Conservation (phyloP, 2,888 invertebrate genomes). For the Seladonia tumulorum region DNA sequence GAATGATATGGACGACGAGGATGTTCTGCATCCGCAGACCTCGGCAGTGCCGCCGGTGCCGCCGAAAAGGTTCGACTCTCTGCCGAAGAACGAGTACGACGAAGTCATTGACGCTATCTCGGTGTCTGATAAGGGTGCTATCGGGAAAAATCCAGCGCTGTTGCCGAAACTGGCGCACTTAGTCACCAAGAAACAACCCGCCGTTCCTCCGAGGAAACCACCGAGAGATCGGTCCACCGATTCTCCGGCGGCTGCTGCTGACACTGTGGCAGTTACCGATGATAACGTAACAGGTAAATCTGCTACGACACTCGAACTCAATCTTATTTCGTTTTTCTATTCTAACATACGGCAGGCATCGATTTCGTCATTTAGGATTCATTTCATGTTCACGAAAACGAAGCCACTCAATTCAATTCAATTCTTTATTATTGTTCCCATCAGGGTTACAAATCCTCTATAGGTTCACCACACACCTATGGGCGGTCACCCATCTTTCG, state of each 20-base stretch:
- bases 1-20: constrained; percentile 84
- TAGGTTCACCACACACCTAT: too few relatives aligned
- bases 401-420: too few relatives aligned
- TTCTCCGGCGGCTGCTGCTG: constrained; percentile 18
- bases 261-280: constrained; percentile 23
- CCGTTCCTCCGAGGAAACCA: constrained; percentile 76
- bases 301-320: neutral
- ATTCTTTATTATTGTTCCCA: too few relatives aligned
- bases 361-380: too few relatives aligned
- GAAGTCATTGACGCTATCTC: constrained; percentile 75
- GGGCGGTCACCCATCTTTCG: too few relatives aligned
- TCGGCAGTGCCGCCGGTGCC: constrained; percentile 87
- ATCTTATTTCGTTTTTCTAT: too few relatives aligned
- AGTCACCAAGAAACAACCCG: constrained; percentile 81
- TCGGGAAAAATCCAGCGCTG: constrained; percentile 76
- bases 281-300: constrained; percentile 32
- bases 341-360: too few relatives aligned
- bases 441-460: too few relatives aligned
- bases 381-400: too few relatives aligned
- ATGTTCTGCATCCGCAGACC: constrained; percentile 37
- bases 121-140: constrained; percentile 39
- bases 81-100: constrained; percentile 85
- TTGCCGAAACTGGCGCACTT: constrained; percentile 77
- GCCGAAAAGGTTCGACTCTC: constrained; percentile 88
- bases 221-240: constrained; percentile 10